These are phyloP conservation scores for Sardinella longiceps DNA, from an alignment of 2,797 vertebrate species.

Conservation along the genomic window DNA sequence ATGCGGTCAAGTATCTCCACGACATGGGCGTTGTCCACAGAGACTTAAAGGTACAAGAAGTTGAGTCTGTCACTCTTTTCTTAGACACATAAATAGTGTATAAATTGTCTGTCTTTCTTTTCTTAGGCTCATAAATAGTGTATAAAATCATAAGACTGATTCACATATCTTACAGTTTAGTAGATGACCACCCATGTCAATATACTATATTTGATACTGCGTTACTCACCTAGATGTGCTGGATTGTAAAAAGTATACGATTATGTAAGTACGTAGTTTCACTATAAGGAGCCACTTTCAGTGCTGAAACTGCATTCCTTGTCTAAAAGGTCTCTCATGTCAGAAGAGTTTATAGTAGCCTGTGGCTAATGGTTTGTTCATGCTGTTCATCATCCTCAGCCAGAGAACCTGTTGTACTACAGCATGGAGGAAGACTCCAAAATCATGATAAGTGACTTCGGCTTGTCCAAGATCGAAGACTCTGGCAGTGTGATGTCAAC, in stretches of 20 bases:
- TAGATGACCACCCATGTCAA: neutral
- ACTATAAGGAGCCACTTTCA: neutral
- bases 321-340: neutral
- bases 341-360: neutral
- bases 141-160: neutral
- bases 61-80: neutral
- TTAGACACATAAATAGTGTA: neutral
- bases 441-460: conserved; percentile 99
- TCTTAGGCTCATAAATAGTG: neutral
- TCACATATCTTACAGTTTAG: neutral
- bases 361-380: neutral
- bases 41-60: conserved; percentile 86
- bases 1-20: conserved; percentile 94
- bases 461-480: conserved; percentile 94
- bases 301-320: neutral
- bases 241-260: neutral
- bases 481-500: conserved; percentile 92
- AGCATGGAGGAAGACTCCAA: conserved; percentile 97
- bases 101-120: neutral
- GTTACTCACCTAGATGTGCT: neutral
- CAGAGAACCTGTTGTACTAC: conserved; percentile 95
- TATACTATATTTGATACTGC: neutral
- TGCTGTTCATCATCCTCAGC: conserved; percentile 67
- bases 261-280: too few relatives aligned
- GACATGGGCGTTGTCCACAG: conserved; percentile 94